These are phyloP conservation scores for Otus scops DNA, from an alignment of 2,797 vertebrate genomes.

Conservation along the genomic window DNA sequence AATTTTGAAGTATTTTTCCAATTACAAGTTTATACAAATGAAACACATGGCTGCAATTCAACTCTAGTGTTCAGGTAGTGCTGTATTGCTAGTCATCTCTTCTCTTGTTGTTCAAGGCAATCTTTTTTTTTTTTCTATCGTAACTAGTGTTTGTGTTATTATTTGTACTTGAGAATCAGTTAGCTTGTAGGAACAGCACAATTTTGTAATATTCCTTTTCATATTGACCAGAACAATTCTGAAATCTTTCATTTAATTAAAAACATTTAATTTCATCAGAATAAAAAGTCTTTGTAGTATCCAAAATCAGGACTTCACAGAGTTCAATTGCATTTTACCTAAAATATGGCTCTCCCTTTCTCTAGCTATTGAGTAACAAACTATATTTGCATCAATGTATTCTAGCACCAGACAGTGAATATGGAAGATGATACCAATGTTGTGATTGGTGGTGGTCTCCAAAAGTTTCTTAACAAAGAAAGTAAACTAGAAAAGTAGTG, in stretches of 20 bases:
- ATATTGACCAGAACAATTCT: neutral
- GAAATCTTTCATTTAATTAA: neutral
- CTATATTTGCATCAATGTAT: neutral
- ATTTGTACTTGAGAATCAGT: neutral
- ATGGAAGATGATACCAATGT: neutral
- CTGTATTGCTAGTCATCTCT: neutral
- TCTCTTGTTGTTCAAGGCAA: neutral
- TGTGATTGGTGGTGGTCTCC: neutral
- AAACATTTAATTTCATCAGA: neutral
- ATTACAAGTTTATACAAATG: neutral
- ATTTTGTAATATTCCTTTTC: neutral
- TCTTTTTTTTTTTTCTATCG: neutral
- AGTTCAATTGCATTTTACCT: neutral
- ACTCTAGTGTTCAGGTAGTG: neutral
- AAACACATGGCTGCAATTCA: neutral
- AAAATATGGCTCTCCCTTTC: neutral
- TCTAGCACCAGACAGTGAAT: neutral
- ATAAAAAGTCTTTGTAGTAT: neutral
- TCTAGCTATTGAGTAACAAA: neutral
- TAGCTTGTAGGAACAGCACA: neutral
- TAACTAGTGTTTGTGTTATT: neutral
- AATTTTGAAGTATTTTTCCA: neutral
- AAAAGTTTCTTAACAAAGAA: neutral
- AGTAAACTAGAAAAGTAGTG: neutral
- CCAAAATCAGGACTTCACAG: neutral